Base-by-base conservation (phyloP, 1,140 invertebrate genomes). In the Bombus superbus region DNA sequence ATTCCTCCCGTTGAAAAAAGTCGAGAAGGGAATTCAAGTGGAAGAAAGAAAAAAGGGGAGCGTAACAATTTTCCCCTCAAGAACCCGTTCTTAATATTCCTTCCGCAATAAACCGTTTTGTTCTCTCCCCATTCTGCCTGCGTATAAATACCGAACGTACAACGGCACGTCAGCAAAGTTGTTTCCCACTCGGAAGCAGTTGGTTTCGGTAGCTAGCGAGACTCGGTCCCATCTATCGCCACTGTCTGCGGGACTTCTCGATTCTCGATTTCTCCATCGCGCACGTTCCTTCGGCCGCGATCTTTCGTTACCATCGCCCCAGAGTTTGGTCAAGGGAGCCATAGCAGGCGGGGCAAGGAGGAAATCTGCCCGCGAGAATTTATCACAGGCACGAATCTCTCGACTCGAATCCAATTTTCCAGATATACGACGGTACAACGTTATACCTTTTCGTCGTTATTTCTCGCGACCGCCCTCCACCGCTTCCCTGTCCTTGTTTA, bases 341-440 rank as follows among this genome's bases (percentile, higher is more conserved):
- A 2, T n/a, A 8, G 11, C 1, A 3, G 22, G 25, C 9, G 25
- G 25, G 25, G 22, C n/a, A 38, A 22, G 62, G 71, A 44, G 10
- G 75, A 81, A 88, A 86, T 86, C 83, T 85, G 62, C 85, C 88
- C 89, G 79, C 82, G 86, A 92, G 86, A 92, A 93, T 93, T 93
- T 93, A 93, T 93, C 91, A 89, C 83, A 68, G 86, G 69, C 81
- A 91, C 90, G 91, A 92, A 93, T 92, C 91, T 92, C 89, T 86
- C 87, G 90, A 89, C 86, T 86, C 87, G 89, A 93, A 93, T 93
- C 92, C 92, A 93, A 93, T 93, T 91, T 93, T 92, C 89, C 86
- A 92, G 92, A 92, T 93, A 92, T 93, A 92, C 88, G 91, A 91
- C 91, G 85, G 81, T 87, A 89, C 87, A 66, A 78, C 90, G 82